Conservation (phyloP, 2,113 vertebrate genomes). For the Phalacrocorax brasilianus region DNA sequence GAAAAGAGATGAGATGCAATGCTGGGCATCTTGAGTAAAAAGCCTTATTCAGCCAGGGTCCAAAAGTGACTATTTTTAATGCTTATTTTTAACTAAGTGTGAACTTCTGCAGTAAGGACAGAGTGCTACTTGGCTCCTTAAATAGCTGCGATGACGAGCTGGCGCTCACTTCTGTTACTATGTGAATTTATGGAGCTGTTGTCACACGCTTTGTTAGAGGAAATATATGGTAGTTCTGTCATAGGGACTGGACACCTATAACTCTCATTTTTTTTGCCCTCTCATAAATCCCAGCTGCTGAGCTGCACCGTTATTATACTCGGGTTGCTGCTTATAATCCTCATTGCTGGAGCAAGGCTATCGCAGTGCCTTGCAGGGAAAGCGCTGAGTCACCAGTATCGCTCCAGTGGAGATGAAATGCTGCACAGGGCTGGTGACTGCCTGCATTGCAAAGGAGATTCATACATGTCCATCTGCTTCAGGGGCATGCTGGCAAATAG, state of each 20-base stretch:
- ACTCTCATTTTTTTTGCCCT: conserved; percentile 36
- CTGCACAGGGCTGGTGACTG: not conserved
- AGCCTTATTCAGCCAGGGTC: conserved; percentile 66
- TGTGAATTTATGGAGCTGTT: conserved; percentile 77
- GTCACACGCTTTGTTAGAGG: conserved; percentile 71
- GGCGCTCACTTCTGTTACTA: conserved; percentile 66
- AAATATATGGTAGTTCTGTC: conserved; percentile 63
- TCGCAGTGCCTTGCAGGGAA: not conserved
- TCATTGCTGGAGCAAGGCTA: not conserved
- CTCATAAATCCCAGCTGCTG: conserved; percentile 50
- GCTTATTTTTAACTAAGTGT: conserved; percentile 78
- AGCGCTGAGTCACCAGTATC: conserved; percentile 29
- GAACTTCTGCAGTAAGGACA: conserved; percentile 71
- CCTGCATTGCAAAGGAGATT: not conserved
- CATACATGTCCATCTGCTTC: not conserved
- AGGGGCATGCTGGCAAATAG: not conserved
- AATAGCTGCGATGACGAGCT: conserved; percentile 70
- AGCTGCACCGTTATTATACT: not conserved
- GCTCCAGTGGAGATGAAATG: not conserved
- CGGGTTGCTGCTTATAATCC: not conserved
- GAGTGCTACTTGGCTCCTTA: conserved; percentile 65
- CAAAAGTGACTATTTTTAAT: conserved; percentile 65
- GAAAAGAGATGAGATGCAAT: conserved; percentile 38
- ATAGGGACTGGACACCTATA: conserved; percentile 64
- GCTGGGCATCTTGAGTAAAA: conserved; percentile 63